Evolutionary conservation across 1,140 invertebrate species (phyloP), one percentile per base, ranked within the genome.

Genomic region (Drosophila nasuta): DNA sequence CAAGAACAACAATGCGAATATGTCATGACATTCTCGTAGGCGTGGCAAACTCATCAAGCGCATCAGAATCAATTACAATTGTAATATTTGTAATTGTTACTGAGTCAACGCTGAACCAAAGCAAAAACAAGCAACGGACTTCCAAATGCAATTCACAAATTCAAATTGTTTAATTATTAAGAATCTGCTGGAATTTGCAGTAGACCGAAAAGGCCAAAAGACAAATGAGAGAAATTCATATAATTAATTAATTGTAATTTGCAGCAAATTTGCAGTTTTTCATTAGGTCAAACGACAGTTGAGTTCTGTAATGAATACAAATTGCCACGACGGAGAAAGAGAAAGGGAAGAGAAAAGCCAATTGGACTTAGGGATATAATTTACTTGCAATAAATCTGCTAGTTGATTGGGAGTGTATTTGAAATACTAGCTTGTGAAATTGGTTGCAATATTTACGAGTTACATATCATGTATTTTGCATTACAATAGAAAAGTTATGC

Each of bases 211-310:
- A 45, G 48, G 57, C 38, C 13, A 67, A 38, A 72, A 51, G 48
- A 54, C 46, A 60, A 73, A 67, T 59, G 63, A 72, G 52, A 43
- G 35, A 58, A 68, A 60, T 59, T 68, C 56, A 30, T 54, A 68
- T 66, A 67, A 68, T 60, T 73, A 73, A 73, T 73, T 73, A 73
- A 73, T 68, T 67, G 38, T 28, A 68, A 73, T 73, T 73, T 73
- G 56, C 70, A 45, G 54, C 46, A 59, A 73, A 67, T 59, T 73
- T 59, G 28, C 64, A 68, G 64, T 60, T 73, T 73, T 73, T 73
- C 64, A 68, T 60, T 68, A 67, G 54, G 49, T 45, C 56, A 65
- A 72, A 52, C 48, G 54, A 72, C 64, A 63, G 48, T 35, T 54
- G 67, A 38, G 17, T 10, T 33, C 15, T 25, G 41, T 67, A 73